A percentile compares a stretch with the other conserved stretches of the same genome.
These are phyloP conservation scores for Lutjanus argentimaculatus DNA, from an alignment of 2,797 vertebrate species.

Conservation along the genomic window DNA sequence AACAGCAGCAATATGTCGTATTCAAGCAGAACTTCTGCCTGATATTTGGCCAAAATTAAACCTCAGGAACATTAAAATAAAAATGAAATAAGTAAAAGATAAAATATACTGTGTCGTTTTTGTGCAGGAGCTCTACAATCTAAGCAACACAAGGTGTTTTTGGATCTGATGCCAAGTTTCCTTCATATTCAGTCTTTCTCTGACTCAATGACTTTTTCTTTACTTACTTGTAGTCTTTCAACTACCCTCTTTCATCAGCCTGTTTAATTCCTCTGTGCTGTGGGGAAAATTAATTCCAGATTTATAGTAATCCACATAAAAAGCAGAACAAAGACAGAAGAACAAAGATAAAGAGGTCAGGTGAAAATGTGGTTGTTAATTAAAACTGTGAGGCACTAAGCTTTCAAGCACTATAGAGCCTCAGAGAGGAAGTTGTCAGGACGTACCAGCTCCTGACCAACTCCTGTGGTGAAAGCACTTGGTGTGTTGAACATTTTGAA, in stretches of 20 bases:
- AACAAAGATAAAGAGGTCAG: conserved; percentile 47
- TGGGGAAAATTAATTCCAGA: conserved; percentile 40
- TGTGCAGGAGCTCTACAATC: background rate
- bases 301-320: conserved; percentile 47
- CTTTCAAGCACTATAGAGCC: conserved; percentile 6
- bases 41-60: background rate
- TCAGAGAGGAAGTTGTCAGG: background rate
- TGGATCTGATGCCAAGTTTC: background rate
- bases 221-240: conserved; percentile 3
- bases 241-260: conserved; percentile 33
- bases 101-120: background rate
- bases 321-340: conserved; percentile 25
- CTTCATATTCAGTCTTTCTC: conserved; percentile 14
- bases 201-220: background rate
- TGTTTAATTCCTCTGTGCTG: conserved; percentile 42
- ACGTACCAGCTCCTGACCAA: background rate
- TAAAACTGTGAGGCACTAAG: conserved; percentile 20
- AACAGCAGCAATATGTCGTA: background rate
- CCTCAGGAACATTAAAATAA: background rate
- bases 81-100: too few species aligned
- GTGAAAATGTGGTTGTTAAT: conserved; percentile 52
- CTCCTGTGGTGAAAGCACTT: background rate
- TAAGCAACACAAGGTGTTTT: background rate
- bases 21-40: background rate
- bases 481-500: background rate